Evolutionary conservation across 2,113 vertebrate species (phyloP).

Genomic region (Coturnix japonica): DNA sequence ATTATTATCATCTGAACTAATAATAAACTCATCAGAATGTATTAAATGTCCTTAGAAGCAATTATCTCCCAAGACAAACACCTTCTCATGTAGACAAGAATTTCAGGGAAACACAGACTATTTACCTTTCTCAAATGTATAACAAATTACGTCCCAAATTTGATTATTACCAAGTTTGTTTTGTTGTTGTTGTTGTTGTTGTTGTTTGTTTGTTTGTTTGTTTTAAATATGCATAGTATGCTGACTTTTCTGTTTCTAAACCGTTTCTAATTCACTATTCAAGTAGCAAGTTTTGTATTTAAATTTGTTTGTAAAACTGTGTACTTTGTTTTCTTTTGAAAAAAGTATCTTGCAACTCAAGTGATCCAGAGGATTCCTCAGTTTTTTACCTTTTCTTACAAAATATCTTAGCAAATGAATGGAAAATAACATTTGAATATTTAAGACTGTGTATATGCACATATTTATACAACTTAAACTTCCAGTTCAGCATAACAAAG

Average conservation of each 20-base stretch:
- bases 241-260: not conserved
- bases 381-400: not conserved
- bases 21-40: not conserved
- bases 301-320: not conserved
- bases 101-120: not conserved
- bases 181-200: too few relatives aligned
- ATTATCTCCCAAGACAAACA: not conserved
- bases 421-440: not conserved
- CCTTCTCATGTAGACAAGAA: not conserved
- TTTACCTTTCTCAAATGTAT: not conserved
- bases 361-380: not conserved
- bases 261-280: not conserved
- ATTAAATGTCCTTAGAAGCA: not conserved
- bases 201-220: not conserved
- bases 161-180: not conserved
- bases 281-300: not conserved
- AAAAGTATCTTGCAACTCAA: not conserved
- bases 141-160: not conserved
- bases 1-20: not conserved
- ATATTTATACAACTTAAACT: not conserved
- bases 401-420: not conserved
- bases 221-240: not conserved
- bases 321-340: not conserved
- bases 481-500: not conserved
- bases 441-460: not conserved